Percentiles rank a stretch among this genome's conserved stretches.
Conservation (phyloP, 2,113 vertebrate species). For the rabbit (Oryctolagus cuniculus) region mOryCun1.1 NC_091438.1:7443001-7443500, state of each 20-base stretch:
- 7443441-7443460: background rate
- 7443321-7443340: too few species aligned
- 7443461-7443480: background rate
- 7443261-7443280: background rate
- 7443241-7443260: background rate
- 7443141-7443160: background rate
- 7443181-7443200: background rate
- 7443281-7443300: too few species aligned
- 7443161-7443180: background rate
- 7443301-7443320: too few species aligned
- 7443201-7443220: background rate
- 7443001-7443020: background rate
- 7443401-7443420: background rate
- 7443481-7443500: background rate
- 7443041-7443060: background rate
- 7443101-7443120: background rate
- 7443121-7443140: background rate
- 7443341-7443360: too few species aligned
- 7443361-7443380: background rate
- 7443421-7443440: background rate
- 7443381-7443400: constrained; percentile 29
- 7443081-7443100: background rate
- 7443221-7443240: background rate
- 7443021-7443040: background rate
- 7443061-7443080: background rate